Conservation (phyloP, 1,140 invertebrate species). For the Drosophila mayri region DNA sequence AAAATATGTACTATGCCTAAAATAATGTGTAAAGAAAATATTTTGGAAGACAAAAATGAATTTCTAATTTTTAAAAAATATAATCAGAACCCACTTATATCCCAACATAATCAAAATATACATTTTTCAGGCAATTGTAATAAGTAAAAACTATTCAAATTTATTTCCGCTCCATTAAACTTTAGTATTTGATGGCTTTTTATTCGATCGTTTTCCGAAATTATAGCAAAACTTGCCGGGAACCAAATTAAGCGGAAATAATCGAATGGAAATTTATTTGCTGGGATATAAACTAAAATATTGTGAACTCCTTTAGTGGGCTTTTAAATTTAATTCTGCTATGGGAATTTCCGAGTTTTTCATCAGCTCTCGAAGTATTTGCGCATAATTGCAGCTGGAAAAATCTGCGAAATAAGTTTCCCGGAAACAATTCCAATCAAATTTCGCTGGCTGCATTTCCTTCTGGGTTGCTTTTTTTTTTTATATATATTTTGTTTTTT, state of each 20-base stretch:
- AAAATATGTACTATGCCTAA: neutral
- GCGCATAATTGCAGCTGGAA: constrained; percentile 26
- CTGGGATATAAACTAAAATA: constrained; percentile 18
- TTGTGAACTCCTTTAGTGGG: constrained; percentile 2
- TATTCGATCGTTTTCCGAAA: constrained; percentile 1
- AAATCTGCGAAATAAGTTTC: constrained; percentile 32
- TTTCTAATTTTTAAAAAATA: too few species aligned
- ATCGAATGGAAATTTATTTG: constrained; percentile 21
- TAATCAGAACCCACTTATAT: neutral
- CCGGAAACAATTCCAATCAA: constrained; percentile 43
- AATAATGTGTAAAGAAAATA: neutral
- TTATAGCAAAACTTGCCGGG: constrained; percentile 7
- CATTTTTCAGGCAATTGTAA: neutral
- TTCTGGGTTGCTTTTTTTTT: neutral
- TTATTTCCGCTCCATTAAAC: constrained; percentile 11
- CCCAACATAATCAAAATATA: neutral
- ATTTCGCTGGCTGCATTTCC: constrained; percentile 16
- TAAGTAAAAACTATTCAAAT: constrained; percentile 9
- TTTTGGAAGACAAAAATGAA: neutral
- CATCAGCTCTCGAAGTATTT: constrained; percentile 19
- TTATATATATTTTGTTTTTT: neutral
- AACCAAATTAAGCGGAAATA: constrained; percentile 28
- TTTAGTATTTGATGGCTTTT: constrained; percentile 13
- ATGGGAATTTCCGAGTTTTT: constrained; percentile 16
- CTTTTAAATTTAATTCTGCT: constrained; percentile 16